phyloP scores from a whole-genome alignment of 2,113 vertebrate species.

The Apodemus sylvaticus region DNA sequence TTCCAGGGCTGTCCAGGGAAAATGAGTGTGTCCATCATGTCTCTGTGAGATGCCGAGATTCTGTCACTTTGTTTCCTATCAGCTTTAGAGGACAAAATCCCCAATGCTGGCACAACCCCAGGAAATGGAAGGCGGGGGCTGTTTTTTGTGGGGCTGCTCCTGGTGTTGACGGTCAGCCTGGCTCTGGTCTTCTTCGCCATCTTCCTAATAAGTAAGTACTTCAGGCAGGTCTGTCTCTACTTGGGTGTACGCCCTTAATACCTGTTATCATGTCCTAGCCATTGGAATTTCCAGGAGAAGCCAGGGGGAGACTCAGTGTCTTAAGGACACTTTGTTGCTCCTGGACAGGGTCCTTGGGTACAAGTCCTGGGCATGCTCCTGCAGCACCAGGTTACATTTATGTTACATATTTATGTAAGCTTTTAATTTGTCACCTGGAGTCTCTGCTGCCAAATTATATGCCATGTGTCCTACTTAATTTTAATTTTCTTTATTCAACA shows the following conservation, averaged over 20 bases:
- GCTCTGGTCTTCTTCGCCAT: slow-evolving; percentile 85
- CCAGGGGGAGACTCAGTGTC: rapidly evolving
- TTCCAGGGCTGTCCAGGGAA: neutral
- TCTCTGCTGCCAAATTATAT: neutral
- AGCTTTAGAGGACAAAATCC: slow-evolving; percentile 76
- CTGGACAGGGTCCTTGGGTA: neutral
- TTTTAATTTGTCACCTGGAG: neutral
- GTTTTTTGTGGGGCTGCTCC: slow-evolving; percentile 80
- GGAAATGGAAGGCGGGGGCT: slow-evolving; percentile 55
- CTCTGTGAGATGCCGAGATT: neutral
- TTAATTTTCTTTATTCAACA: neutral
- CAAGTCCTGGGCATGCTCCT: neutral
- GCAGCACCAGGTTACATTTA: rapidly evolving
- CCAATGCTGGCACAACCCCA: neutral
- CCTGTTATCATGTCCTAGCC: neutral
- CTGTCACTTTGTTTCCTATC: slow-evolving; percentile 49
- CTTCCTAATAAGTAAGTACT: slow-evolving; percentile 86
- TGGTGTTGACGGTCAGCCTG: slow-evolving; percentile 82
- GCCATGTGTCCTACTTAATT: neutral
- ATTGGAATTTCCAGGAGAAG: neutral
- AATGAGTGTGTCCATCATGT: rapidly evolving
- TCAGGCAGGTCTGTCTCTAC: neutral
- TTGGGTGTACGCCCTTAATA: neutral
- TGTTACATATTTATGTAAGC: neutral
- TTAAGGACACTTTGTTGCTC: neutral